Conservation (phyloP, 2,797 vertebrate genomes). For the Mus minutoides region DNA sequence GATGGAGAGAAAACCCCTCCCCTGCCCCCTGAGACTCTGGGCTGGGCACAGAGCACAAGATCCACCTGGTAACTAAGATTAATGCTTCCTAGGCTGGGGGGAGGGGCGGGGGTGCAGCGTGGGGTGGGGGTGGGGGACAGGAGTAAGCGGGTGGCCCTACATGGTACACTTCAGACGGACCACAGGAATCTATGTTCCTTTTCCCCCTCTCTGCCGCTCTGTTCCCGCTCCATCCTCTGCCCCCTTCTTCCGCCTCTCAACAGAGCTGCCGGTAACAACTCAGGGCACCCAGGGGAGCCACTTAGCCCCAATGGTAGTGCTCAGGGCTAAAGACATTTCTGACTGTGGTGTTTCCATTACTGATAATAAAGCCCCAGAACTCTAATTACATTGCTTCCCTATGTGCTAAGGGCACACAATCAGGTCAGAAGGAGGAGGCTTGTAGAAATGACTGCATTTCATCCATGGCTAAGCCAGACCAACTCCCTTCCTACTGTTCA, state of each 20-base stretch:
- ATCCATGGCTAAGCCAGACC: background rate
- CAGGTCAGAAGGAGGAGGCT: conserved; percentile 68
- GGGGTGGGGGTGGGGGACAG: no score
- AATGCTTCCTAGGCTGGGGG: background rate
- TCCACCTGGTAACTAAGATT: background rate
- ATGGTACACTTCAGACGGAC: background rate
- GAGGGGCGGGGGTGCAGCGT: no score
- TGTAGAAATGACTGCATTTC: background rate
- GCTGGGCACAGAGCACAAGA: background rate
- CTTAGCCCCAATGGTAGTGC: conserved; percentile 72
- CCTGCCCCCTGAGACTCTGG: background rate
- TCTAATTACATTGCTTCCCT: conserved; percentile 70
- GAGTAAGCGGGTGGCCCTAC: background rate
- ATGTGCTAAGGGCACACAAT: conserved; percentile 63
- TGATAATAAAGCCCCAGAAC: conserved; percentile 73
- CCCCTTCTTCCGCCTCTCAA: background rate
- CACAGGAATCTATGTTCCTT: background rate
- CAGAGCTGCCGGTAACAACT: conserved; percentile 41
- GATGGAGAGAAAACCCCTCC: background rate
- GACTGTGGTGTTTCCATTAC: conserved; percentile 67
- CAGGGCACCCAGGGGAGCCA: conserved; percentile 69
- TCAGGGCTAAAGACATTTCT: conserved; percentile 73
- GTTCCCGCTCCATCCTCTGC: background rate
- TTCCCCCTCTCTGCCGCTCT: background rate
- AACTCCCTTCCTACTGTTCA: background rate